These are phyloP conservation scores for Drosophila leontia DNA, from an alignment of 1,140 invertebrate genomes.

Conservation along the genomic window DNA sequence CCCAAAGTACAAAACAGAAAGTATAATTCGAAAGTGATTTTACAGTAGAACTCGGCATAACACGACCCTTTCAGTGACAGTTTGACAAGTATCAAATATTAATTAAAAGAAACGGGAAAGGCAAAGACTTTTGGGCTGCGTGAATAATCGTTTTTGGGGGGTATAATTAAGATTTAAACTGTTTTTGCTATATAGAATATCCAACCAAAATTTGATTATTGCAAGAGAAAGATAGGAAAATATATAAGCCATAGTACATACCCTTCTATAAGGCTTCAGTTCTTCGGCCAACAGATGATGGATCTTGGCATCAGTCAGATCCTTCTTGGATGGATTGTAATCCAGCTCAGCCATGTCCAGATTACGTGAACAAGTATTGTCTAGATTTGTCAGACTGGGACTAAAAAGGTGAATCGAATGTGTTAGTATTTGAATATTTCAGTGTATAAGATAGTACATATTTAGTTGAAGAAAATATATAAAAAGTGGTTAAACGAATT, in stretches of 20 bases:
- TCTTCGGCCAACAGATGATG: slow-evolving; percentile 97
- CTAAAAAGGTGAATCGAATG: slow-evolving; percentile 81
- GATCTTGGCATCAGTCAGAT: slow-evolving; percentile 95
- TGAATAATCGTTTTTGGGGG: slow-evolving; percentile 7
- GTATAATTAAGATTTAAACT: slow-evolving; percentile 2
- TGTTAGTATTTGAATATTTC: slow-evolving; percentile 10
- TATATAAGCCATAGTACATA: slow-evolving; percentile 86
- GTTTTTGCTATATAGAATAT: slow-evolving; percentile 42
- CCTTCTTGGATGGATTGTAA: slow-evolving; percentile 95
- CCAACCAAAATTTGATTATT: slow-evolving; percentile 61
- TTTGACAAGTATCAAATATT: slow-evolving; percentile 19
- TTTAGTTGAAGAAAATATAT: slow-evolving; percentile 1
- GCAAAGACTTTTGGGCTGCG: slow-evolving; percentile 35
- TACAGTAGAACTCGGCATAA: slow-evolving; percentile 38
- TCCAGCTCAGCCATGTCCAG: slow-evolving; percentile 97
- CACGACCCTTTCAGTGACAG: slow-evolving; percentile 32
- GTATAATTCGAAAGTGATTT: slow-evolving; percentile 49
- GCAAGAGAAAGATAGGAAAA: slow-evolving; percentile 11
- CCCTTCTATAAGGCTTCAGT: slow-evolving; percentile 94
- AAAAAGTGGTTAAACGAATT: slow-evolving; percentile 71
- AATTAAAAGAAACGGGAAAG: slow-evolving; percentile 12
- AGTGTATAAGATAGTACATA: neutral
- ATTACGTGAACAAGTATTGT: slow-evolving; percentile 92
- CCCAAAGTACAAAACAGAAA: slow-evolving; percentile 58
- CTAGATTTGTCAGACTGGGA: slow-evolving; percentile 92